These are phyloP conservation scores for Platygyra sinensis DNA, from an alignment of 64 coral and sea anemone species.

Conservation along the genomic window DNA sequence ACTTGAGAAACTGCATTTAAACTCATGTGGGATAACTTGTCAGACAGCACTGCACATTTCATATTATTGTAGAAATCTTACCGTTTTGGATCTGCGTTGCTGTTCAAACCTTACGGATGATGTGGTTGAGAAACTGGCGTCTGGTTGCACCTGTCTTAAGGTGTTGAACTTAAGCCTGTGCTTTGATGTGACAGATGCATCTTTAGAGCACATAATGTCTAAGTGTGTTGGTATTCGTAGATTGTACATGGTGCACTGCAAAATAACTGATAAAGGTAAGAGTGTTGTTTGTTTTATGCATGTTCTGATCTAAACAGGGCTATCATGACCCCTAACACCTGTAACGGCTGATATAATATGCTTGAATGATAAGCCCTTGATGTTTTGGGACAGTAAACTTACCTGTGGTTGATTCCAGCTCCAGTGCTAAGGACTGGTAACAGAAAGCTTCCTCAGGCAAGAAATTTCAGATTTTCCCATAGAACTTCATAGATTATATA, in stretches of 20 bases:
- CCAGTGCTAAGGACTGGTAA: too few relatives aligned
- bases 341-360: too few relatives aligned
- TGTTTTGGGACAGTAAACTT: too few relatives aligned
- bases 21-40: slow-evolving; percentile 81
- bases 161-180: slow-evolving; percentile 92
- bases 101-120: slow-evolving; percentile 72
- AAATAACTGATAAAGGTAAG: slow-evolving; percentile 91
- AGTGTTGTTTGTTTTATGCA: neutral
- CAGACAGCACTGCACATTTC: slow-evolving; percentile 63
- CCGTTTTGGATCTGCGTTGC: slow-evolving; percentile 72
- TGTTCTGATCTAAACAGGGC: too few relatives aligned
- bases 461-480: too few relatives aligned
- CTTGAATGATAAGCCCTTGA: too few relatives aligned
- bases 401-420: too few relatives aligned
- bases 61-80: slow-evolving; percentile 51
- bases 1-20: slow-evolving; percentile 75
- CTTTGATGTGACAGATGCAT: slow-evolving; percentile 80
- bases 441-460: too few relatives aligned
- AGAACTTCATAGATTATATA: too few relatives aligned
- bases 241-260: slow-evolving; percentile 90
- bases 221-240: slow-evolving; percentile 62
- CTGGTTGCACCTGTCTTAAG: slow-evolving; percentile 36
- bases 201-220: slow-evolving; percentile 51
- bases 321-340: too few relatives aligned
- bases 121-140: slow-evolving; percentile 62